Evolutionary conservation across 1,140 invertebrate genomes (phyloP), one percentile per base, ranked within the genome.

Genomic region (Drepana arcuata): DNA sequence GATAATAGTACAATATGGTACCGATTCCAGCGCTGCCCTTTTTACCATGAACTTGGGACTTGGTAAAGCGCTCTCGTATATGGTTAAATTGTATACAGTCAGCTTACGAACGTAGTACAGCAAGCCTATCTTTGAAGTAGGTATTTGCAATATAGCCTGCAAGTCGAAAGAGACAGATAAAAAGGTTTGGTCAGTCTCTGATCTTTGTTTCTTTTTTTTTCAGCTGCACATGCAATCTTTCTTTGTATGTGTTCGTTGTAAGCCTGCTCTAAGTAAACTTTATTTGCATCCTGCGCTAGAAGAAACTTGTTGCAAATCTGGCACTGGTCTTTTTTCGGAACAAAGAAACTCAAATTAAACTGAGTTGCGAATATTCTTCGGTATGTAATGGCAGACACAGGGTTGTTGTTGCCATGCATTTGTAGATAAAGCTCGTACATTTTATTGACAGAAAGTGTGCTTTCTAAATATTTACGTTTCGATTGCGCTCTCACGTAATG

Each of bases 21-120:
- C 33, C 41, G 14, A 49, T 49, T 27, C 44, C 41, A 9, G 21
- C 30, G n/a, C 24, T 26, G 4, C 24, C 24, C 10, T 26, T 26
- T 26, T 26, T 26, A 3, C 24, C 24, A 10, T 26, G 6, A 26
- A 26, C 10, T 10, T 26, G 6, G n/a, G 24, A 26, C 24, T 26
- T n/a, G 24, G 24, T 26, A 26, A 2, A 2, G 24, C 24, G n/a
- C 24, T 26, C 10, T 26, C 24, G 10, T 26, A 26, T 6, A 26
- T 10, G 10, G 24, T 26, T 10, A 26, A 26, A 10, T 26, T 26
- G n/a, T 26, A 26, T 10, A 26, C n/a, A 6, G 24, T 26, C n/a
- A 26, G n/a, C 10, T 26, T 26, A n/a, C 24, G 6, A 10, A 10
- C 10, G 10, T 26, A 26, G n/a, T 26, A 26, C 4, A 26, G n/a